Conservation (phyloP, 2,888 invertebrate genomes). For the Galeruca laticollis region DNA sequence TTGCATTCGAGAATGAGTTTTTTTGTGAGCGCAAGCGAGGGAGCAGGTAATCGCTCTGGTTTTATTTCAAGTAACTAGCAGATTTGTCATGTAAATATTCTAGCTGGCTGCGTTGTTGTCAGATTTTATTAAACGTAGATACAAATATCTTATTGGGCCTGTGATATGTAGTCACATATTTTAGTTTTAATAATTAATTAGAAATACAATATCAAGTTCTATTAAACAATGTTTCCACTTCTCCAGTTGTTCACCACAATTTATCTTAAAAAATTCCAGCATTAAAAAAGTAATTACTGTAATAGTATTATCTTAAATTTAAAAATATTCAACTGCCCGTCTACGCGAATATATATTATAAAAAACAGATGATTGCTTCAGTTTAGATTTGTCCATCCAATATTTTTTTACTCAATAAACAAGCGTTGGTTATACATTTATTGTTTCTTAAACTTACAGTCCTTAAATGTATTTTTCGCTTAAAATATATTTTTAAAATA, state of each 20-base stretch:
- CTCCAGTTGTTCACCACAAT: background rate
- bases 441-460: background rate
- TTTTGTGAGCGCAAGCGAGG: too few relatives aligned
- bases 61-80: too few relatives aligned
- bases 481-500: slow-evolving; percentile 28
- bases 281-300: slow-evolving; percentile 20
- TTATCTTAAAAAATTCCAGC: background rate
- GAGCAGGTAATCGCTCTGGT: too few relatives aligned
- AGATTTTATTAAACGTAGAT: too few relatives aligned
- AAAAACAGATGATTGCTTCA: slow-evolving; percentile 46
- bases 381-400: slow-evolving; percentile 38
- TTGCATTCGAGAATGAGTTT: too few relatives aligned
- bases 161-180: too few relatives aligned
- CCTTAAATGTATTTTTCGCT: slow-evolving; percentile 4
- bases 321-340: slow-evolving; percentile 42
- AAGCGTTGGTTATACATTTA: slow-evolving; percentile 30
- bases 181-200: too few relatives aligned
- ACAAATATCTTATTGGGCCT: too few relatives aligned
- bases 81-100: too few relatives aligned
- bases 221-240: slow-evolving; percentile 2
- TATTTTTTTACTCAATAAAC: slow-evolving; percentile 44
- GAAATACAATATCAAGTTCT: too few relatives aligned
- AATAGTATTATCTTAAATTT: slow-evolving; percentile 36
- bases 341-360: slow-evolving; percentile 40
- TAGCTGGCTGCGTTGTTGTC: too few relatives aligned